These are phyloP conservation scores for Aleadryas rufinucha DNA, from an alignment of 2,113 vertebrate genomes.

Conservation along the genomic window DNA sequence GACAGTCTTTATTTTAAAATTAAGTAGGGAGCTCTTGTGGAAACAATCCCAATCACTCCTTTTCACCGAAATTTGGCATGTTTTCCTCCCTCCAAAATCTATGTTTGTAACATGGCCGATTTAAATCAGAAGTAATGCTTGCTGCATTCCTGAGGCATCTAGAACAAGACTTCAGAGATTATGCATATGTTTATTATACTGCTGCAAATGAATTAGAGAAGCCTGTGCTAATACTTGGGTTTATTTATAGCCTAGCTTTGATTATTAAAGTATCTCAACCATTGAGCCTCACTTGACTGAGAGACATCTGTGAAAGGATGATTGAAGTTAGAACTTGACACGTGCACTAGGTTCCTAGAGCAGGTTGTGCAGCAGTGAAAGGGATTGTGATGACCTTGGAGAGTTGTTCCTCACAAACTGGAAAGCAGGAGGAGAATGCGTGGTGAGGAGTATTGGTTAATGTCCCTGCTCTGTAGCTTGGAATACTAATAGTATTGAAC, in stretches of 20 bases:
- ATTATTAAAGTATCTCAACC: background rate
- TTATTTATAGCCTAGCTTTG: background rate
- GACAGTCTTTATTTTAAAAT: background rate
- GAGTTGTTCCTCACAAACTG: background rate
- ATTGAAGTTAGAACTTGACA: background rate
- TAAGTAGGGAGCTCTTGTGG: background rate
- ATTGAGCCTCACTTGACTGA: background rate
- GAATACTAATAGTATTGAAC: background rate
- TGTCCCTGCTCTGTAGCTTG: background rate
- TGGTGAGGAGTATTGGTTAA: background rate
- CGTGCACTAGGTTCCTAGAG: fast-evolving
- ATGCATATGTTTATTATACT: background rate
- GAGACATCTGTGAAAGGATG: background rate
- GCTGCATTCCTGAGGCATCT: background rate
- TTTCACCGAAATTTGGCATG: background rate
- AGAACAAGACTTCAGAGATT: background rate
- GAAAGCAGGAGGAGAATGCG: background rate
- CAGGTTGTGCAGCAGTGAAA: background rate
- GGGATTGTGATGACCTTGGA: background rate
- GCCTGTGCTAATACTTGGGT: background rate
- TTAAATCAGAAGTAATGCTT: background rate
- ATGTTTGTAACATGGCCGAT: background rate
- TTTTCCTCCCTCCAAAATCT: background rate
- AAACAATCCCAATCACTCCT: background rate
- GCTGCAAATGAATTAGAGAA: background rate